A percentile compares a stretch with the other conserved stretches of the same genome.
phyloP scores from a whole-genome alignment of 1,140 invertebrate species.

The Pogonomyrmex californicus region DNA sequence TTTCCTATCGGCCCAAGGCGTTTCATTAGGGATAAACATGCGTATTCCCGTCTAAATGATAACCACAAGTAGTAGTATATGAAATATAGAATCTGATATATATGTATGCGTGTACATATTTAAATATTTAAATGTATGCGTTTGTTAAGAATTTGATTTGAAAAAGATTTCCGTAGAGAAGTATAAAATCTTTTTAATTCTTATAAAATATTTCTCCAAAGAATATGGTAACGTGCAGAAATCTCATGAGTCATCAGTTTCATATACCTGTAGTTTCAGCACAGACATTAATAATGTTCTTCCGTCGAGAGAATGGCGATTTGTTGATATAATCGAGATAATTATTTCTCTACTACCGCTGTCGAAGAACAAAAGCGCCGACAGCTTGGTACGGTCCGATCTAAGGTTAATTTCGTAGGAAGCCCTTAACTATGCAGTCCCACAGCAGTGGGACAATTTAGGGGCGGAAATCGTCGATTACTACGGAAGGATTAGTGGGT shows the following conservation, averaged over 20 bases:
- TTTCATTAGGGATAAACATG: conserved; percentile 65
- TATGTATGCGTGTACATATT: not conserved
- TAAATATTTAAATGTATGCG: not conserved
- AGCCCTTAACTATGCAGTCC: conserved; percentile 38
- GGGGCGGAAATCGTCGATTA: conserved; percentile 82
- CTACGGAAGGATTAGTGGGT: conserved; percentile 79
- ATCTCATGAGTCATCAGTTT: not conserved
- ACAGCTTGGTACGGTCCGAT: conserved; percentile 30
- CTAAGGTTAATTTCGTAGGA: conserved; percentile 66
- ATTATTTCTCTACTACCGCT: conserved; percentile 61
- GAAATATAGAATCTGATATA: conserved; percentile 1
- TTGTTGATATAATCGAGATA: conserved; percentile 70
- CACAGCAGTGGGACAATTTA: conserved; percentile 76
- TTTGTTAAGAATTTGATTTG: not conserved
- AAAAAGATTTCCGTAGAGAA: not conserved
- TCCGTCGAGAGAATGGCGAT: conserved; percentile 2
- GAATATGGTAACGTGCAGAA: not conserved
- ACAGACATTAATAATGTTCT: conserved; percentile 28
- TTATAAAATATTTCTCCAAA: not conserved
- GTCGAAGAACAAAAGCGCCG: conserved; percentile 64
- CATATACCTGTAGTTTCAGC: not conserved
- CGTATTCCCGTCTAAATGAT: conserved; percentile 2
- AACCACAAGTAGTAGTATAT: not conserved
- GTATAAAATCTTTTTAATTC: conserved; percentile 1
- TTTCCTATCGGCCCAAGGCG: conserved; percentile 74